These are phyloP conservation scores for Zaprionus vittiger DNA, from an alignment of 1,140 invertebrate genomes.

Conservation along the genomic window DNA sequence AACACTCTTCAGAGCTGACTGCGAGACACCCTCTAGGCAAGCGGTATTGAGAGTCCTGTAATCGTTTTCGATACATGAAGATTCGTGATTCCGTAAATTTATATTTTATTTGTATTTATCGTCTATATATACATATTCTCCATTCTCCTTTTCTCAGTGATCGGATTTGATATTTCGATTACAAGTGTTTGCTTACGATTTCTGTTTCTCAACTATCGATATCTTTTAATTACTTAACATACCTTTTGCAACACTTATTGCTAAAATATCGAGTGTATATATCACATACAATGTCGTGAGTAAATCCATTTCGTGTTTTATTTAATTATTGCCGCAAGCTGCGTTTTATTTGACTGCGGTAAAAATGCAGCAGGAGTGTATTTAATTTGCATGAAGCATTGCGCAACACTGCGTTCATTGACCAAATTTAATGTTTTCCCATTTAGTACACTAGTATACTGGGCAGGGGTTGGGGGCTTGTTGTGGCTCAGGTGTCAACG, in stretches of 20 bases:
- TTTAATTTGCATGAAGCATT: conserved; percentile 63
- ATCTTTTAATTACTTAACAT: no score
- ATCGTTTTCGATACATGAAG: no score
- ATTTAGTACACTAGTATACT: conserved; percentile 15
- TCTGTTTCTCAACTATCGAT: no score
- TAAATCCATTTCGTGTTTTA: conserved; percentile 58
- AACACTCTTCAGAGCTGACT: background rate
- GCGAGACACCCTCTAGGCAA: background rate
- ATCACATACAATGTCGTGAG: background rate
- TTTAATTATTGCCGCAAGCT: conserved; percentile 74
- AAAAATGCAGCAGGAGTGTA: conserved; percentile 42
- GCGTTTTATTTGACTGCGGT: conserved; percentile 44
- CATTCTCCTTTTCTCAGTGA: no score
- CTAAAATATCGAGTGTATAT: no score
- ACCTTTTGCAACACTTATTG: background rate
- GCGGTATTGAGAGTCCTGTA: no score
- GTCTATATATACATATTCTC: no score
- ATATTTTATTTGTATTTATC: no score
- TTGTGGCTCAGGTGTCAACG: conserved; percentile 28
- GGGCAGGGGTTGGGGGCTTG: background rate
- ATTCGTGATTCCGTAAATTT: no score
- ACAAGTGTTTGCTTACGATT: no score
- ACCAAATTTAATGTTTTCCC: conserved; percentile 19
- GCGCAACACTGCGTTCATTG: conserved; percentile 35
- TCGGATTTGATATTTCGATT: no score